Evolutionary conservation across 2,888 invertebrate species (phyloP).

Genomic region (Mythimna impura): DNA sequence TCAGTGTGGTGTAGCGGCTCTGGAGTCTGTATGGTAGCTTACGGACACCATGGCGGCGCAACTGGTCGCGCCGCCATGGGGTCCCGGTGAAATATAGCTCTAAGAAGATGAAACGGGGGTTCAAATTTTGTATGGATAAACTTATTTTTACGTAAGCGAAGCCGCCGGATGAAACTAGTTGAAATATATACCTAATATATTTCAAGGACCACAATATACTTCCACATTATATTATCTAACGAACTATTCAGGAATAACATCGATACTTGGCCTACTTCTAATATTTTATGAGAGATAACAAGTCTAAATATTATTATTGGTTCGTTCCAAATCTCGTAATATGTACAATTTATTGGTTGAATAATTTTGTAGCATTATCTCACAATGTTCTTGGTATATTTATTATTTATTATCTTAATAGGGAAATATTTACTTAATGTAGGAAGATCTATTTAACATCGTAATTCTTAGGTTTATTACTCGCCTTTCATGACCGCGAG

Average conservation of each 20-base stretch:
- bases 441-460: background rate
- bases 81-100: no score
- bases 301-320: constrained; percentile 15
- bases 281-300: constrained; percentile 11
- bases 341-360: constrained; percentile 2
- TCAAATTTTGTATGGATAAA: no score
- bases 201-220: background rate
- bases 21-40: no score
- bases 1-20: no score
- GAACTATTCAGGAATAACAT: background rate
- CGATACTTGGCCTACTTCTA: constrained; percentile 12
- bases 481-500: no score
- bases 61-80: no score
- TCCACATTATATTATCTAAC: background rate
- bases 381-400: background rate
- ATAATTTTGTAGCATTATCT: constrained; percentile 2
- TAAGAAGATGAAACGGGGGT: no score
- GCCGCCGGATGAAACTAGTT: background rate
- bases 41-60: no score
- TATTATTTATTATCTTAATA: background rate
- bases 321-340: background rate
- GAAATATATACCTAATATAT: background rate
- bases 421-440: background rate
- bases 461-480: no score
- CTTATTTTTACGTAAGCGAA: no score